Evolutionary conservation across 2,797 vertebrate species (phyloP), one percentile per base, ranked within the genome.

Genomic region (Pterois miles): DNA sequence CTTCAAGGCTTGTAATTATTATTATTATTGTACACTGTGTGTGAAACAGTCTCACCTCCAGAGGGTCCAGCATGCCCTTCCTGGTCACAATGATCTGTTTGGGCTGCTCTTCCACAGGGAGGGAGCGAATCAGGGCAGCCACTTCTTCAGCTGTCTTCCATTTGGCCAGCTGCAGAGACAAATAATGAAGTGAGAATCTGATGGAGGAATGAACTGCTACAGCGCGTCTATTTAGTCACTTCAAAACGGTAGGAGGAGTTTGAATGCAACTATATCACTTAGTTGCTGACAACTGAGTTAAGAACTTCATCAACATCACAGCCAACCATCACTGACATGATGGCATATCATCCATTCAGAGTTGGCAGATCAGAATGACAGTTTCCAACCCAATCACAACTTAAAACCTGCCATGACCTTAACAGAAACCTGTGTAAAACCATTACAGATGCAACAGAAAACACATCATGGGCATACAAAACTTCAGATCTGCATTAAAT

Each of bases 101-200:
- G 1, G 98, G 98, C 95, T 99, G 98, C 87, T 99, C 98, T 77
- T 99, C 98, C 86, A 99, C 98, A 0, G 98, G 98, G 38, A 99
- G 96, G 0, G 98, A 99, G n/a, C 98, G 96, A 88, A 99, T 99
- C 90, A 99, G 92, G 72, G 98, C 98, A 82, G 98, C 98, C 80
- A 99, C 98, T 89, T 99, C 98, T 87, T 99, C 98, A 85, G 98
- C 98, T 1, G 98, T 99, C 94, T 99, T 99, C 98, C 98, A 99
- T 84, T 99, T 99, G 72, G 98, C 98, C 95, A 99, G 89, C 98
- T 99, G 80, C 57, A 91, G 63, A 74, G 62, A 57, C 22, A 48
- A 72, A 65, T 2, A 43, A 50, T 7, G 8, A 54, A 27, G 50
- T 72, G 46, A 13, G 8, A 76, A 8, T 36, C 14, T 2, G 16